A percentile compares a stretch with the other conserved stretches of the same genome.
phyloP scores from a whole-genome alignment of 2,888 invertebrate species.

The Amorpha juglandis region DNA sequence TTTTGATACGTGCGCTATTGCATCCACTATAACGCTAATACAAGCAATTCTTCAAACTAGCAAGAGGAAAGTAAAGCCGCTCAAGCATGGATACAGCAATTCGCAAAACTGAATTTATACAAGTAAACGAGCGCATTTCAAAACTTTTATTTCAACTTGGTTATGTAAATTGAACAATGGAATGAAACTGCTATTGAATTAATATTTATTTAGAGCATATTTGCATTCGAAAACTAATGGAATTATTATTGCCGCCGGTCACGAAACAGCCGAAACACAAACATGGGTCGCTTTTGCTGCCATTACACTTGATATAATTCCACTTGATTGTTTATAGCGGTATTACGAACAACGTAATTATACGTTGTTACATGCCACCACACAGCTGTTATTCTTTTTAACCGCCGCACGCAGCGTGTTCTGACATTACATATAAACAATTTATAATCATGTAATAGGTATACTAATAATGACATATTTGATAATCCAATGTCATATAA shows the following conservation, averaged over 20 bases:
- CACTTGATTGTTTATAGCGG: slow-evolving; percentile 59
- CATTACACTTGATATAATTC: slow-evolving; percentile 48
- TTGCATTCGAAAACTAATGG: slow-evolving; percentile 64
- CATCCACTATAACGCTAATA: no score
- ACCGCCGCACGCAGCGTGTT: slow-evolving; percentile 1
- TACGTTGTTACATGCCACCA: slow-evolving; percentile 51
- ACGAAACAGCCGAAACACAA: slow-evolving; percentile 65
- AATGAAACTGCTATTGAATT: slow-evolving; percentile 48
- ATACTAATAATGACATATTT: slow-evolving; percentile 12
- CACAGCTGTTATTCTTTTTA: slow-evolving; percentile 57
- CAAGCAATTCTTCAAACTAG: no score
- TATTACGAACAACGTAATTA: slow-evolving; percentile 56
- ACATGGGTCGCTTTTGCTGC: slow-evolving; percentile 51
- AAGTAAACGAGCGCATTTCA: not conserved
- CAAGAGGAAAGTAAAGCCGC: no score
- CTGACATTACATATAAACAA: slow-evolving; percentile 11
- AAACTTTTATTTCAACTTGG: not conserved
- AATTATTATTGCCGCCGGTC: slow-evolving; percentile 66
- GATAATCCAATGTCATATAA: slow-evolving; percentile 3
- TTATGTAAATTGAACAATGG: slow-evolving; percentile 41
- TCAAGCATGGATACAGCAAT: not conserved
- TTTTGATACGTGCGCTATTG: no score
- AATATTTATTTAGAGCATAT: slow-evolving; percentile 61
- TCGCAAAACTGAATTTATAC: not conserved
- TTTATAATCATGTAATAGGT: slow-evolving; percentile 7